Evolutionary conservation across 1,140 invertebrate species (phyloP).

Genomic region (Coptotermes formosanus): DNA sequence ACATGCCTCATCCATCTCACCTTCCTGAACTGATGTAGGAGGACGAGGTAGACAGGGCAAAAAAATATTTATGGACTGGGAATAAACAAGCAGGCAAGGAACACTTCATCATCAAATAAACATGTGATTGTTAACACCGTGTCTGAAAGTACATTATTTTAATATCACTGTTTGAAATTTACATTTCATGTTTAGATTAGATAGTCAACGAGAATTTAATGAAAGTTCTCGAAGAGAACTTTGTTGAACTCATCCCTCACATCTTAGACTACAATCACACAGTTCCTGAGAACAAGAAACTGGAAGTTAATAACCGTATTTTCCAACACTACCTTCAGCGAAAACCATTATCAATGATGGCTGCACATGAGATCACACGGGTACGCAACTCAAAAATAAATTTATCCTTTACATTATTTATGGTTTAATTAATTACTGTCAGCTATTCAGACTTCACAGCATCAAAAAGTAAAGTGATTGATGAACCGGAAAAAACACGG

Average conservation of each 20-base stretch:
- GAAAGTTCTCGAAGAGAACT: slow-evolving; percentile 36
- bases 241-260: slow-evolving; percentile 39
- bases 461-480: too few relatives aligned
- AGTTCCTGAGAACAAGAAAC: slow-evolving; percentile 24
- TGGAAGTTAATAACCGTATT: slow-evolving; percentile 35
- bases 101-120: too few relatives aligned
- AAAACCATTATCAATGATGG: slow-evolving; percentile 23
- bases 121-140: too few relatives aligned
- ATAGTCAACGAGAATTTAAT: neutral
- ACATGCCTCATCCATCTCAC: too few relatives aligned
- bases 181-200: neutral
- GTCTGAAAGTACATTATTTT: too few relatives aligned
- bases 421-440: neutral
- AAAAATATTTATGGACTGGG: too few relatives aligned
- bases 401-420: neutral
- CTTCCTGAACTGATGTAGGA: too few relatives aligned
- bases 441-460: too few relatives aligned
- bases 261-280: slow-evolving; percentile 40
- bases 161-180: neutral
- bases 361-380: slow-evolving; percentile 34
- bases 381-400: too few relatives aligned
- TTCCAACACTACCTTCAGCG: slow-evolving; percentile 36
- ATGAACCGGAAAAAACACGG: too few relatives aligned
- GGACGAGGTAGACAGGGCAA: too few relatives aligned
- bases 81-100: too few relatives aligned